Evolutionary conservation across 1,140 invertebrate genomes (phyloP).

Genomic region (Ganaspis sp.): DNA sequence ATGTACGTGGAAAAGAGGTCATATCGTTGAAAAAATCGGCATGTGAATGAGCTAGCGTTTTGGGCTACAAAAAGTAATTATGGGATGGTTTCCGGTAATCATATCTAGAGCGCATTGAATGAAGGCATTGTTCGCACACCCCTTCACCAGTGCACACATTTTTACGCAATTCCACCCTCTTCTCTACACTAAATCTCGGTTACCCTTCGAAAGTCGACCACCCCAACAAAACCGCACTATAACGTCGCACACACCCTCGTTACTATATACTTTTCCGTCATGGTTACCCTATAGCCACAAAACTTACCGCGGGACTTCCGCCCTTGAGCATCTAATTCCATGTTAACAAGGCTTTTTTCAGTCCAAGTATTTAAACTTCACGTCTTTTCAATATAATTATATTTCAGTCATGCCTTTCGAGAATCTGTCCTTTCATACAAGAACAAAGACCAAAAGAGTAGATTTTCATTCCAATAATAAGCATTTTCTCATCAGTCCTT

Average conservation of each 20-base stretch:
- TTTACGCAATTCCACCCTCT: slow-evolving; percentile 63
- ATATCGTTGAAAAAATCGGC: slow-evolving; percentile 45
- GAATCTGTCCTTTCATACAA: too few relatives aligned
- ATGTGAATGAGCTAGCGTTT: slow-evolving; percentile 56
- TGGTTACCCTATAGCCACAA: slow-evolving; percentile 56
- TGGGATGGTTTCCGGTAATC: slow-evolving; percentile 76
- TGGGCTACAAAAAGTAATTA: slow-evolving; percentile 75
- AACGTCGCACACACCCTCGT: slow-evolving; percentile 42
- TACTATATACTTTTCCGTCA: slow-evolving; percentile 45
- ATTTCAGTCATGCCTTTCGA: too few relatives aligned
- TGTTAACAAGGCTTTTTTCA: slow-evolving; percentile 9
- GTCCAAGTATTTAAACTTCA: background rate
- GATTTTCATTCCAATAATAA: too few relatives aligned
- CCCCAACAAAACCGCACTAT: slow-evolving; percentile 51
- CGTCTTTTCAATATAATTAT: background rate
- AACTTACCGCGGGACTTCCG: slow-evolving; percentile 57
- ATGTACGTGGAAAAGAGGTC: slow-evolving; percentile 58
- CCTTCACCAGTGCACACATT: slow-evolving; percentile 70
- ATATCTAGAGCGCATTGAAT: slow-evolving; percentile 75
- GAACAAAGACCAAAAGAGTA: too few relatives aligned
- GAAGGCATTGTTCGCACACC: slow-evolving; percentile 74
- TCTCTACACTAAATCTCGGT: slow-evolving; percentile 46
- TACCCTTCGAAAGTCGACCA: slow-evolving; percentile 56
- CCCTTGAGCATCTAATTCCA: slow-evolving; percentile 39
- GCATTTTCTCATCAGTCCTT: too few relatives aligned